These are phyloP conservation scores for Tuberolachnus salignus DNA, from an alignment of 2,888 invertebrate genomes.

Conservation along the genomic window DNA sequence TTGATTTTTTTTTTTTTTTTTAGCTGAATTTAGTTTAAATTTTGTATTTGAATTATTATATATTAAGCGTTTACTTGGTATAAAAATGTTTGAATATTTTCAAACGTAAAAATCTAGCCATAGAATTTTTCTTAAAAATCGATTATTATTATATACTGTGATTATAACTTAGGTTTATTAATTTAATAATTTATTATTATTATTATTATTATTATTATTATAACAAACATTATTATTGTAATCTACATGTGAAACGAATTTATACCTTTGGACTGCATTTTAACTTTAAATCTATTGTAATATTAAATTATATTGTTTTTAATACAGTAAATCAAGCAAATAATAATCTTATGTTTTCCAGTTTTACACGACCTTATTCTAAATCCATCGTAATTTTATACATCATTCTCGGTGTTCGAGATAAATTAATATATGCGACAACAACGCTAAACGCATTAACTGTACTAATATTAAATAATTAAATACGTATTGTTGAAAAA, in stretches of 20 bases:
- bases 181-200: constrained; percentile 30
- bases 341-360: constrained; percentile 8
- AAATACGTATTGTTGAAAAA: too few relatives aligned
- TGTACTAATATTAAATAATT: too few relatives aligned
- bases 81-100: constrained; percentile 19
- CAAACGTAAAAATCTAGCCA: constrained; percentile 1
- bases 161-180: constrained; percentile 40
- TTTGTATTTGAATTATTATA: constrained; percentile 45
- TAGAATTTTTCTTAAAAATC: constrained; percentile 34
- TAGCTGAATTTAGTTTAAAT: constrained; percentile 16
- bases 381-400: too few relatives aligned
- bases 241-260: constrained; percentile 54
- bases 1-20: background rate
- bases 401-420: too few relatives aligned
- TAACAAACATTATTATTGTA: constrained; percentile 37
- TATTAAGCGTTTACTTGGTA: constrained; percentile 22
- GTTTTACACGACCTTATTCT: background rate
- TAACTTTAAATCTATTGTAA: constrained; percentile 49
- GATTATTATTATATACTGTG: constrained; percentile 49
- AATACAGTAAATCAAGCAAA: constrained; percentile 43
- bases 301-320: constrained; percentile 49
- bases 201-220: constrained; percentile 41
- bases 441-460: too few relatives aligned
- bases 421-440: too few relatives aligned
- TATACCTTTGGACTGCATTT: constrained; percentile 53